Percentiles rank a stretch among this genome's conserved stretches.
phyloP scores from a whole-genome alignment of 2,113 vertebrate species.

The Naja naja region DNA sequence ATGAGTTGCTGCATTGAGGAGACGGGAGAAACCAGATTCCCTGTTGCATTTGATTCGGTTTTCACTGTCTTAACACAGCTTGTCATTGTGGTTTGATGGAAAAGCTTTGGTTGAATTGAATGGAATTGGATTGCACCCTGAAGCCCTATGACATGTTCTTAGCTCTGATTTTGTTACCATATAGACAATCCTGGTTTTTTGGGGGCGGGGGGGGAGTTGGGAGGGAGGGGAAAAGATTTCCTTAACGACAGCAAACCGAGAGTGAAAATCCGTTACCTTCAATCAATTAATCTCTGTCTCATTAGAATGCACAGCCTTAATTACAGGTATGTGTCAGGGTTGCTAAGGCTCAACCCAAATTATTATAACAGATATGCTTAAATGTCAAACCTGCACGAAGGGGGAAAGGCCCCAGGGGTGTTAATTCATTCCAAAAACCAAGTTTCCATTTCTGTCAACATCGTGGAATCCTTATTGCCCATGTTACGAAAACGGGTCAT shows the following conservation, averaged over 20 bases:
- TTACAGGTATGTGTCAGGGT: slow-evolving; percentile 16
- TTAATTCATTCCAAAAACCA: neutral
- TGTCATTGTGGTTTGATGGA: neutral
- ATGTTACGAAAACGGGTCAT: neutral
- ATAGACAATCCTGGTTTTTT: neutral
- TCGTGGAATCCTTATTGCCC: neutral
- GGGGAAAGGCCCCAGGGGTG: neutral
- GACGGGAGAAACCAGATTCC: rapidly evolving
- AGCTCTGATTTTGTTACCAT: neutral
- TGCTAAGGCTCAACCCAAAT: neutral
- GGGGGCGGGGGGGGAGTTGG: rapidly evolving
- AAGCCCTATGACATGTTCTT: neutral
- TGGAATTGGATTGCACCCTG: neutral
- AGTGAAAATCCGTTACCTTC: neutral
- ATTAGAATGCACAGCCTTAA: neutral
- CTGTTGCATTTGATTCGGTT: neutral
- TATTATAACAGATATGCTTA: slow-evolving; percentile 7
- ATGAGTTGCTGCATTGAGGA: neutral
- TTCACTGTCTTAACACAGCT: neutral
- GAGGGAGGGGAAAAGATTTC: neutral
- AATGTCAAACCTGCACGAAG: neutral
- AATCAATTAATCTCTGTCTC: slow-evolving; percentile 1
- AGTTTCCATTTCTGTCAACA: neutral
- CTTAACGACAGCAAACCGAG: neutral
- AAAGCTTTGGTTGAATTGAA: neutral